Evolutionary conservation across 2,888 invertebrate species (phyloP).

Genomic region (Gymnosoma rotundatum): DNA sequence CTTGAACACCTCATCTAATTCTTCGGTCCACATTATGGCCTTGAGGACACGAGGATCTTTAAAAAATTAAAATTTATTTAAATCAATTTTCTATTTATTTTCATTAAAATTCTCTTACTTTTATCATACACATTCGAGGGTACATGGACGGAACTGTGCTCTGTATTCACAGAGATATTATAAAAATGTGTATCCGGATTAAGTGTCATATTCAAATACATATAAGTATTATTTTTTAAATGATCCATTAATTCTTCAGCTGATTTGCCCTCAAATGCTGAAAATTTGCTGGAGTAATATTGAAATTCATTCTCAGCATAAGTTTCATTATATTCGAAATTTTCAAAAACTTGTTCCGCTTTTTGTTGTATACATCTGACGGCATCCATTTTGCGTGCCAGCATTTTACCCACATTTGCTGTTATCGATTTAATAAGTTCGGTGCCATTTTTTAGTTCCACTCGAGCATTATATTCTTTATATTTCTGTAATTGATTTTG

Average conservation of each 20-base stretch:
- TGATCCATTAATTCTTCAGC: slow-evolving; percentile 75
- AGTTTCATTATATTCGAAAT: slow-evolving; percentile 84
- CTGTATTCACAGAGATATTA: slow-evolving; percentile 90
- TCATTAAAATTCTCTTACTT: slow-evolving; percentile 83
- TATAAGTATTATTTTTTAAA: slow-evolving; percentile 76
- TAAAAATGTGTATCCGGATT: slow-evolving; percentile 92
- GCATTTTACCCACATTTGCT: slow-evolving; percentile 91
- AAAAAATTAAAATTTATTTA: neutral
- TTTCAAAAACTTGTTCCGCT: slow-evolving; percentile 87
- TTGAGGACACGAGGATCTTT: slow-evolving; percentile 85
- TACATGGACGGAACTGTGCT: slow-evolving; percentile 93
- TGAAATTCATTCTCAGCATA: slow-evolving; percentile 78
- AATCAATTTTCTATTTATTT: neutral
- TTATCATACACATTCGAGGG: slow-evolving; percentile 96
- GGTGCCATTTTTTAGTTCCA: slow-evolving; percentile 90
- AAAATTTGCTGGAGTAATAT: slow-evolving; percentile 93
- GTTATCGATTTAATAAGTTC: slow-evolving; percentile 90
- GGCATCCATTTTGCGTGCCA: slow-evolving; percentile 94
- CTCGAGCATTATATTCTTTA: slow-evolving; percentile 89
- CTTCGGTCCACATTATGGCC: slow-evolving; percentile 95
- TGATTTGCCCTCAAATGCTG: slow-evolving; percentile 82
- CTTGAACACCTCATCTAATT: slow-evolving; percentile 90
- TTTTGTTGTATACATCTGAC: slow-evolving; percentile 90
- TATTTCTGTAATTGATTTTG: slow-evolving; percentile 85
- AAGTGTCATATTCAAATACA: slow-evolving; percentile 85